These are phyloP conservation scores for Andrena chrysosceles DNA, from an alignment of 2,888 invertebrate genomes.

Conservation along the genomic window DNA sequence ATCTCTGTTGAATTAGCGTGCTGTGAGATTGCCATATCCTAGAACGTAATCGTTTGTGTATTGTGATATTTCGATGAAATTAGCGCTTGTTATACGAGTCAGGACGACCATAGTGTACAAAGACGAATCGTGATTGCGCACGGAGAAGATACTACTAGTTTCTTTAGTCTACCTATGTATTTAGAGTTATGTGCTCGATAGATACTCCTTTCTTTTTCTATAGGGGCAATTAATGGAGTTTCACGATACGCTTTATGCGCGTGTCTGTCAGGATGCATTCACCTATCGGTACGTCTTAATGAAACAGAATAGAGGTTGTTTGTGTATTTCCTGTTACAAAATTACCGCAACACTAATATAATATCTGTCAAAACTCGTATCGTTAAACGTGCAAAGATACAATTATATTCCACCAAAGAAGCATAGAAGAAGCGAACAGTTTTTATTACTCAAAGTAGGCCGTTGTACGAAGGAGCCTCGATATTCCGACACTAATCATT, in stretches of 20 bases:
- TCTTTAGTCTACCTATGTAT: too few relatives aligned
- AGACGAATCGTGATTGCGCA: conserved; percentile 30
- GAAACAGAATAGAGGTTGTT: conserved; percentile 38
- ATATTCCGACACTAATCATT: conserved; percentile 1
- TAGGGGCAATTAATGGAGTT: conserved; percentile 23
- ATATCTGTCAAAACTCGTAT: conserved; percentile 27
- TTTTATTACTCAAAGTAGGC: conserved; percentile 22
- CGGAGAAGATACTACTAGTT: background rate
- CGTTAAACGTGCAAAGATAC: conserved; percentile 44
- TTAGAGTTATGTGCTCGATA: conserved; percentile 4
- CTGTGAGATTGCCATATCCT: conserved; percentile 77
- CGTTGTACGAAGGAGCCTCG: conserved; percentile 4
- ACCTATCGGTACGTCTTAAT: conserved; percentile 41
- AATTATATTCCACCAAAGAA: conserved; percentile 70
- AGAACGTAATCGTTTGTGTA: conserved; percentile 62
- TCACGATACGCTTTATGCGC: conserved; percentile 46
- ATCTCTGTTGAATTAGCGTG: conserved; percentile 76
- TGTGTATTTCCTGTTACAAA: conserved; percentile 15
- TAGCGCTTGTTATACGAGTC: conserved; percentile 42
- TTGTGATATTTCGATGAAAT: conserved; percentile 77
- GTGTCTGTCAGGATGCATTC: conserved; percentile 60
- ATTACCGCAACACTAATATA: conserved; percentile 1
- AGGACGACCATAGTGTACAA: conserved; percentile 48
- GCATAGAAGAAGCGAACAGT: conserved; percentile 33
- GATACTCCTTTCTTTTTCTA: conserved; percentile 42